Conservation (phyloP, 2,797 vertebrate species). For the Melopsittacus undulatus region DNA sequence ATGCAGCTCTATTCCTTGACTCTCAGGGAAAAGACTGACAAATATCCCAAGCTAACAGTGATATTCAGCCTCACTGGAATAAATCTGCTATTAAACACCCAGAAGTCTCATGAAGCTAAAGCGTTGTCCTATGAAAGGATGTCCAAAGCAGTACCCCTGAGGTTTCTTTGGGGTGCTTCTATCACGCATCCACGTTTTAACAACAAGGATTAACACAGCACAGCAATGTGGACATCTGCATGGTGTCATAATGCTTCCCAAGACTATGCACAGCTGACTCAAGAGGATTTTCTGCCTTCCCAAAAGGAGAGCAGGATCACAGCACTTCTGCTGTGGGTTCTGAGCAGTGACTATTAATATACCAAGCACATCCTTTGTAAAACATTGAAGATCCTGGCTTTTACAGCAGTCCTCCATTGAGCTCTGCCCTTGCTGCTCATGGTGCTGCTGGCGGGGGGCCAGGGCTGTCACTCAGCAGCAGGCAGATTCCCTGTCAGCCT, state of each 20-base stretch:
- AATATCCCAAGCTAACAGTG: not conserved
- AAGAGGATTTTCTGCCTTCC: not conserved
- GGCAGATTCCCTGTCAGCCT: not conserved
- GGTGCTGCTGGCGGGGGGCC: not conserved
- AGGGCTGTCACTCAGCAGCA: conserved; percentile 42
- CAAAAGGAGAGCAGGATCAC: rapidly evolving
- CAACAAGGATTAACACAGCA: rapidly evolving
- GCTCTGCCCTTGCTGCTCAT: not conserved
- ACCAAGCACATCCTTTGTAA: not conserved
- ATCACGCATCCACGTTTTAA: rapidly evolving
- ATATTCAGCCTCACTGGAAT: not conserved
- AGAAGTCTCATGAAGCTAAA: not conserved
- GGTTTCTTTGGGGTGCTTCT: rapidly evolving
- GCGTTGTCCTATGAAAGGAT: not conserved
- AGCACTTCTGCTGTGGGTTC: rapidly evolving
- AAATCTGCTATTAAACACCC: not conserved
- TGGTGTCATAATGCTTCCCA: rapidly evolving
- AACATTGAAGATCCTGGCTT: rapidly evolving
- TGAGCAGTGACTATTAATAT: rapidly evolving
- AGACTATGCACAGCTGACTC: not conserved
- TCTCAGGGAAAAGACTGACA: not conserved
- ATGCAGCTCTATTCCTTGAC: not conserved
- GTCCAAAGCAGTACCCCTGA: rapidly evolving
- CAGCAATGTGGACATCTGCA: rapidly evolving
- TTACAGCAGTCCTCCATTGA: not conserved